phyloP scores from a whole-genome alignment of 2,888 invertebrate species.

The Drosophila kambysellisi region DNA sequence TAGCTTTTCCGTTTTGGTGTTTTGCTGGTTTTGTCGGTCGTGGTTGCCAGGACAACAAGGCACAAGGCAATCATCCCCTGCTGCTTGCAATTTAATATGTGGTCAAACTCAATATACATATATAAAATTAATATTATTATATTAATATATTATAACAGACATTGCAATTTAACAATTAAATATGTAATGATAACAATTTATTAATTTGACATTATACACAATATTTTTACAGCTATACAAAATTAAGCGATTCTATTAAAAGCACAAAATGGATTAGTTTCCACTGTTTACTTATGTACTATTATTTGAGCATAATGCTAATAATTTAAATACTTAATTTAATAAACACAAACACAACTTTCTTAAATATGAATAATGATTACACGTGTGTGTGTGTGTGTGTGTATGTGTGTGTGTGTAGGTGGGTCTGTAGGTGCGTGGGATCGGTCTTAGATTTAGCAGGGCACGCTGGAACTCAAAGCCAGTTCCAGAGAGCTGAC shows the following conservation, averaged over 20 bases:
- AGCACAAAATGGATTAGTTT: neutral
- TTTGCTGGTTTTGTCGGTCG: conserved; percentile 2
- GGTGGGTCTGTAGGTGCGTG: neutral
- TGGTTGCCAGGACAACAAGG: conserved; percentile 38
- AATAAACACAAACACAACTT: neutral
- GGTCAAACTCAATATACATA: neutral
- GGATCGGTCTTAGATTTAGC: conserved; percentile 36
- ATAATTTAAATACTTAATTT: too few species aligned
- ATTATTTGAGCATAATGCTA: too few species aligned
- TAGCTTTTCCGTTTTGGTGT: neutral
- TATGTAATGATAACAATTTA: neutral
- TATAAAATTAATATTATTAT: neutral
- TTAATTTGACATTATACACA: neutral
- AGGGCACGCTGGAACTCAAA: conserved; percentile 81
- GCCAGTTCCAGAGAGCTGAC: conserved; percentile 81
- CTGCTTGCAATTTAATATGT: neutral
- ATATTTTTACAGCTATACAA: neutral
- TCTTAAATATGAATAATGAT: neutral
- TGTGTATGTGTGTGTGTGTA: too few species aligned
- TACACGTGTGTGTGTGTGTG: neutral
- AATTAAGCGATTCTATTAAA: too few species aligned
- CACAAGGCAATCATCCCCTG: conserved; percentile 5
- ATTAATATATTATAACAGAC: too few species aligned
- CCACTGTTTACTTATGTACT: neutral
- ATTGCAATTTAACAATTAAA: neutral